These are phyloP conservation scores for Vollenhovia emeryi DNA, from an alignment of 1,140 invertebrate genomes.

Conservation along the genomic window DNA sequence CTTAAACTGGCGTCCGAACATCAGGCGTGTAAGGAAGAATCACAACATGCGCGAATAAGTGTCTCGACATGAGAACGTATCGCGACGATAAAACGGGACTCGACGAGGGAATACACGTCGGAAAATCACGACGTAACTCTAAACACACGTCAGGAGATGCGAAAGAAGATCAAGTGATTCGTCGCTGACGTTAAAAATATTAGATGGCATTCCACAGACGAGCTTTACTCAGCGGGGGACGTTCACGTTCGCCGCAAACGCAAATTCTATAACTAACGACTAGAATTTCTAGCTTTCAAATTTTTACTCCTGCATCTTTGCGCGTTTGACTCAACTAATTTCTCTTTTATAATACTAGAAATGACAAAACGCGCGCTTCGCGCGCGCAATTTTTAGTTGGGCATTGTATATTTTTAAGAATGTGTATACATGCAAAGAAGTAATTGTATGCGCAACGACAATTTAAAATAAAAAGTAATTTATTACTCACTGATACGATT, in stretches of 20 bases:
- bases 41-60: constrained; percentile 32
- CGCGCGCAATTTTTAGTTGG: too few relatives aligned
- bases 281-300: not conserved
- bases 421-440: too few relatives aligned
- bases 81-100: not conserved
- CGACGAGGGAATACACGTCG: not conserved
- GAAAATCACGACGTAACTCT: constrained; percentile 32
- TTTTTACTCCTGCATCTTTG: not conserved
- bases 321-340: not conserved
- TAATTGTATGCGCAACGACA: too few relatives aligned
- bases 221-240: not conserved
- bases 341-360: not conserved
- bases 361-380: too few relatives aligned
- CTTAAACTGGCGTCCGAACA: constrained; percentile 37
- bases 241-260: not conserved
- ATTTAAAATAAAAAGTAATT: too few relatives aligned
- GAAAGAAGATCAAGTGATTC: constrained; percentile 18
- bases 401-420: too few relatives aligned
- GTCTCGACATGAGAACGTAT: not conserved
- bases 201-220: not conserved
- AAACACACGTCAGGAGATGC: constrained; percentile 14
- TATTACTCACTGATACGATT: too few relatives aligned
- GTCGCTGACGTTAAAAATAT: constrained; percentile 23
- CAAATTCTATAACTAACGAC: not conserved
- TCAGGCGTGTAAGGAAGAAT: constrained; percentile 21